Percentiles rank a stretch among this genome's conserved stretches.
phyloP scores from a whole-genome alignment of 2,113 vertebrate genomes.

The Chloropsis cyanopogon region DNA sequence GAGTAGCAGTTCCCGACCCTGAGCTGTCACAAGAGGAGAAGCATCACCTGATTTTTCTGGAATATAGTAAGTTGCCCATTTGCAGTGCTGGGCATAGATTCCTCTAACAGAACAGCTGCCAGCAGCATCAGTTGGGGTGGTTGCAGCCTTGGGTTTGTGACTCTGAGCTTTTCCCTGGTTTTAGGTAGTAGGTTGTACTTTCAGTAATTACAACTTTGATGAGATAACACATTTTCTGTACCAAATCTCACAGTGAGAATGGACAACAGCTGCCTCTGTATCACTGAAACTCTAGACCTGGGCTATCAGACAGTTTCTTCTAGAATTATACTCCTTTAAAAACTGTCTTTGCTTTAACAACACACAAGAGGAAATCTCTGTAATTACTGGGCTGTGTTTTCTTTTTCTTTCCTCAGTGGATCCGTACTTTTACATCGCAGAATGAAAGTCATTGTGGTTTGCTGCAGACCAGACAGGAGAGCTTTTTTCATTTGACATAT shows the following conservation, averaged over 20 bases:
- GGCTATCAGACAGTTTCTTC: background rate
- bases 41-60: background rate
- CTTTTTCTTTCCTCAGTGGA: constrained; percentile 6
- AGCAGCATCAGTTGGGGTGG: background rate
- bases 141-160: background rate
- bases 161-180: background rate
- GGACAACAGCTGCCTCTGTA: background rate
- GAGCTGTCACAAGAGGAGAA: background rate
- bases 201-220: background rate
- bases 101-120: fast-evolving
- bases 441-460: constrained; percentile 9
- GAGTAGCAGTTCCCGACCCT: background rate
- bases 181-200: background rate
- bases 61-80: fast-evolving
- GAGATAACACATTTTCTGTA: background rate
- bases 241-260: background rate
- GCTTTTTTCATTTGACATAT: constrained; percentile 23
- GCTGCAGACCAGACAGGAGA: constrained; percentile 15
- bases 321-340: background rate
- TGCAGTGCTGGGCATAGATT: background rate
- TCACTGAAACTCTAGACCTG: background rate
- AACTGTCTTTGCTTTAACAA: constrained; percentile 1
- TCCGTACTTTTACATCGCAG: background rate
- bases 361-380: background rate
- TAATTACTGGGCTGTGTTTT: constrained; percentile 21